phyloP scores from a whole-genome alignment of 2,797 vertebrate genomes.

The Anas georgica region DNA sequence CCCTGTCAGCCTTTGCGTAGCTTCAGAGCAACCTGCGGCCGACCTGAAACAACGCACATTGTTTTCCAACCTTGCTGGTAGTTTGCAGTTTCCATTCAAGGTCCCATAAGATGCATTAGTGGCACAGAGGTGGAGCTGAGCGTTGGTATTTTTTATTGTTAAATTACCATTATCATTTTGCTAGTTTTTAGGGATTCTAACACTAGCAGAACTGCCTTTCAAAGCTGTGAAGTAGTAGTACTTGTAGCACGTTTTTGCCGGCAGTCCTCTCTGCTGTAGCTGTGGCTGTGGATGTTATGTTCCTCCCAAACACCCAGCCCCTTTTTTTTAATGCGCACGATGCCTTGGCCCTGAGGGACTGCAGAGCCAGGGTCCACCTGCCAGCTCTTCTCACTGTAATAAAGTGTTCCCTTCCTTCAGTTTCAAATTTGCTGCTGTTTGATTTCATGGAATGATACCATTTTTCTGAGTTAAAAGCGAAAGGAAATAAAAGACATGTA shows the following conservation, averaged over 20 bases:
- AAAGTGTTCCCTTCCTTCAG: background rate
- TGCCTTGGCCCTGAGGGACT: background rate
- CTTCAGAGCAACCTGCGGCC: background rate
- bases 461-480: background rate
- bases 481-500: background rate
- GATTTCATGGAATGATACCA: background rate
- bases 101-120: background rate
- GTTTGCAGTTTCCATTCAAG: background rate
- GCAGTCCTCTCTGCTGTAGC: background rate
- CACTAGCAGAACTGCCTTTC: background rate
- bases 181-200: background rate
- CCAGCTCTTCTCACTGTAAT: background rate
- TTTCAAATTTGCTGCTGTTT: conserved; percentile 16
- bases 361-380: background rate
- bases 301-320: background rate
- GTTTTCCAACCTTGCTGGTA: background rate
- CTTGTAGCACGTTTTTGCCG: background rate
- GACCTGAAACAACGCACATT: background rate
- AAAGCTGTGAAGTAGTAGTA: background rate
- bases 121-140: background rate
- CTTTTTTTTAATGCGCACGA: background rate
- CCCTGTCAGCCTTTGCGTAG: background rate
- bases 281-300: background rate
- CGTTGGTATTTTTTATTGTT: background rate
- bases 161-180: background rate